These are phyloP conservation scores for Typhlichthys eigenmanni DNA, from an alignment of 2,797 vertebrate species.

Conservation along the genomic window DNA sequence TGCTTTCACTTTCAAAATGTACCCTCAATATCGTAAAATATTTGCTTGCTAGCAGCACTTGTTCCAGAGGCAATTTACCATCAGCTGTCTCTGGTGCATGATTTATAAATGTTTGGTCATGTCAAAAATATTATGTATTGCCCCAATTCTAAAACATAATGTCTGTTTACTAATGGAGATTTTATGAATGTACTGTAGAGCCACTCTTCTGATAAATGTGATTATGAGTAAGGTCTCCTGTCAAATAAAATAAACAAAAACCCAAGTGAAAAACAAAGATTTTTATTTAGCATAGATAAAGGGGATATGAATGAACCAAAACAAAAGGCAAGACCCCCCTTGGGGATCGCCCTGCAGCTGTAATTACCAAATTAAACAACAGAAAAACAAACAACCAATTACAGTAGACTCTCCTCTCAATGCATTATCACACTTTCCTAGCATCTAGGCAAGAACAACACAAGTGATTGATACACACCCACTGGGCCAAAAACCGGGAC, in stretches of 20 bases:
- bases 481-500: constrained; percentile 15
- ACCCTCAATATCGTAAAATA: too few species aligned
- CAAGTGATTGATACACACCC: neutral
- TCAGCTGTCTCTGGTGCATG: too few species aligned
- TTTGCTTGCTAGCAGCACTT: too few species aligned
- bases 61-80: too few species aligned
- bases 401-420: constrained; percentile 17
- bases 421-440: neutral
- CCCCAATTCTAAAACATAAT: too few species aligned
- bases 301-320: constrained; percentile 21
- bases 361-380: constrained; percentile 42
- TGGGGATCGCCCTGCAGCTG: constrained; percentile 21
- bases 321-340: constrained; percentile 11
- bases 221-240: too few species aligned
- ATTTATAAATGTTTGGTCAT: too few species aligned
- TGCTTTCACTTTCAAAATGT: too few species aligned
- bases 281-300: constrained; percentile 19
- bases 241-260: too few species aligned
- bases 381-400: constrained; percentile 30
- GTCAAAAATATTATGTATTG: too few species aligned
- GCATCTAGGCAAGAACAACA: neutral
- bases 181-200: neutral
- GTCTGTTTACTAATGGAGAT: neutral
- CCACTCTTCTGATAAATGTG: too few species aligned
- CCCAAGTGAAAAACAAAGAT: neutral